Percentiles rank a stretch among this genome's conserved stretches.
These are phyloP conservation scores for Hyalella azteca DNA, from an alignment of 2,888 invertebrate species.

Conservation along the genomic window DNA sequence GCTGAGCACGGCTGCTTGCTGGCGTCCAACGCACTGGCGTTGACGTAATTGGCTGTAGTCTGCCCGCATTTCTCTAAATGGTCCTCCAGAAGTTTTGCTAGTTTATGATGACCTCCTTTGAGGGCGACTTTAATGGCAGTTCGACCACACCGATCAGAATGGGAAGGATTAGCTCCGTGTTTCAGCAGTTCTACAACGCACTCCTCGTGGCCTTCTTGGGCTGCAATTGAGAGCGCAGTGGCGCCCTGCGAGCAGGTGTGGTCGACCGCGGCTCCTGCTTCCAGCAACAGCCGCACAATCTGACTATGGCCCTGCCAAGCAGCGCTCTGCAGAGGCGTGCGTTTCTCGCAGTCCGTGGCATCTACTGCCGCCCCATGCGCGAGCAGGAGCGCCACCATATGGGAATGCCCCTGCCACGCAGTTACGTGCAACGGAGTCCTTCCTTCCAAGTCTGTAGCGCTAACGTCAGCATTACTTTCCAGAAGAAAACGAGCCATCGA, in stretches of 20 bases:
- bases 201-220: constrained; percentile 93
- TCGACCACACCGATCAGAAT: constrained; percentile 64
- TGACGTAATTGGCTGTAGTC: constrained; percentile 1
- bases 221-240: constrained; percentile 90
- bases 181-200: constrained; percentile 75
- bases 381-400: constrained; percentile 86
- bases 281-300: constrained; percentile 80
- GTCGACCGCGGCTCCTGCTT: constrained; percentile 81
- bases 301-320: constrained; percentile 93
- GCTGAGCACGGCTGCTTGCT: constrained; percentile 61
- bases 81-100: constrained; percentile 63
- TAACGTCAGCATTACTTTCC: constrained; percentile 78
- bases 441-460: constrained; percentile 88
- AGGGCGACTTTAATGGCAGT: constrained; percentile 64
- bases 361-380: constrained; percentile 86
- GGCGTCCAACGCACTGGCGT: constrained; percentile 60
- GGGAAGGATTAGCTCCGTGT: constrained; percentile 64
- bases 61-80: constrained; percentile 48
- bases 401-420: constrained; percentile 92
- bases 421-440: constrained; percentile 88
- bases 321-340: constrained; percentile 91
- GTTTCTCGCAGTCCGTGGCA: constrained; percentile 82
- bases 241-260: constrained; percentile 88
- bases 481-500: constrained; percentile 83
- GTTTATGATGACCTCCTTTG: constrained; percentile 64